These are phyloP conservation scores for Danio kyathit DNA, from an alignment of 2,797 vertebrate genomes.

Conservation along the genomic window DNA sequence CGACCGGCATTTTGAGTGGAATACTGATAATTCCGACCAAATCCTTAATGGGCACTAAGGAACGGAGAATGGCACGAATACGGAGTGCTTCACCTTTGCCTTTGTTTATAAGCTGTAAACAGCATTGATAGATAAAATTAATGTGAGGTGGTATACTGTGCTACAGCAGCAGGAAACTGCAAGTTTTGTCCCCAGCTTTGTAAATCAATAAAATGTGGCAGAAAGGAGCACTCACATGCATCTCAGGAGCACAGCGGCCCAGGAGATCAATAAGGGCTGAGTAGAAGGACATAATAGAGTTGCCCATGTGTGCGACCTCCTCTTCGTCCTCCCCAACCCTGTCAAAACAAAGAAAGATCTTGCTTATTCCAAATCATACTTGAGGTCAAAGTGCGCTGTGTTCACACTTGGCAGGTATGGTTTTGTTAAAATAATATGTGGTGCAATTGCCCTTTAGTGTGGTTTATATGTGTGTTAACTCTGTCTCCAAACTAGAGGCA, in stretches of 20 bases:
- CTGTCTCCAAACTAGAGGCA: too few relatives aligned
- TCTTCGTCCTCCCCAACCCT: slow-evolving; percentile 83
- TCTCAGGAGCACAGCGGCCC: slow-evolving; percentile 97
- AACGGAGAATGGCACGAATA: slow-evolving; percentile 96
- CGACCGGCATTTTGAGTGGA: slow-evolving; percentile 89
- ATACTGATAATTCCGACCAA: slow-evolving; percentile 98
- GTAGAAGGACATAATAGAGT: slow-evolving; percentile 99
- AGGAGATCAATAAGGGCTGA: slow-evolving; percentile 97
- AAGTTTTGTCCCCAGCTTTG: slow-evolving; percentile 6
- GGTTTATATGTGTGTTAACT: too few relatives aligned
- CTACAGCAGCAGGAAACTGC: slow-evolving; percentile 3
- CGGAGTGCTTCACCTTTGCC: slow-evolving; percentile 98
- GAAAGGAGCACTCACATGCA: slow-evolving; percentile 87
- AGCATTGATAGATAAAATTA: slow-evolving; percentile 13
- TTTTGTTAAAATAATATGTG: too few relatives aligned
- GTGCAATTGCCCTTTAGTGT: too few relatives aligned
- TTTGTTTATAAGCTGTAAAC: slow-evolving; percentile 92
- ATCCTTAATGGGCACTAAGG: slow-evolving; percentile 94
- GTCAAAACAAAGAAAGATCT: slow-evolving; percentile 48
- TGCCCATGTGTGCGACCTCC: slow-evolving; percentile 95
- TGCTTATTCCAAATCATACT: slow-evolving; percentile 26
- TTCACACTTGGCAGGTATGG: too few relatives aligned
- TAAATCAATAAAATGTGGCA: slow-evolving; percentile 38
- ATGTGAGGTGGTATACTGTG: not conserved
- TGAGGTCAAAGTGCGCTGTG: not conserved